Conservation (phyloP, 2,113 vertebrate species). For the Microtus ochrogaster region DNA sequence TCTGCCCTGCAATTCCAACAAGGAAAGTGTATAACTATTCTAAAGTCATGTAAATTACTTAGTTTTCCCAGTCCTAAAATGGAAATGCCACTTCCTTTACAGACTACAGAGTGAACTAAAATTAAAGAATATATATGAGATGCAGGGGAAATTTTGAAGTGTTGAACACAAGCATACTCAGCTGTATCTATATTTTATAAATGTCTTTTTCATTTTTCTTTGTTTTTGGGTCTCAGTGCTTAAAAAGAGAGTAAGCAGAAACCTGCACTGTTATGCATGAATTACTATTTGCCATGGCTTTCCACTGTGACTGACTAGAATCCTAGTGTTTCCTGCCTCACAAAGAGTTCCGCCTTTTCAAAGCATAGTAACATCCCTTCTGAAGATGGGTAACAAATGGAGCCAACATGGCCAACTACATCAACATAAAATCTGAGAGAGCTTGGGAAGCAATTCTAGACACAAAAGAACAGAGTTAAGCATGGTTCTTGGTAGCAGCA, state of each 20-base stretch:
- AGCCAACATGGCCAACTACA: no score
- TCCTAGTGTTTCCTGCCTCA: not conserved
- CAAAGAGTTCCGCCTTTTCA: not conserved
- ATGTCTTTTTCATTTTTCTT: not conserved
- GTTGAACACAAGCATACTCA: not conserved
- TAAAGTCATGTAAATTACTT: not conserved
- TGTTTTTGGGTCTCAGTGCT: not conserved
- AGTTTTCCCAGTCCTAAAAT: not conserved
- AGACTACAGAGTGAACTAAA: not conserved
- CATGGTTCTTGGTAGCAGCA: no score
- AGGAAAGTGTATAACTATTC: not conserved
- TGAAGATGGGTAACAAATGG: not conserved
- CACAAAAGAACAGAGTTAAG: no score
- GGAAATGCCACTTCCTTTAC: not conserved
- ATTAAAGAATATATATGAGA: not conserved
- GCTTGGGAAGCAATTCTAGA: no score
- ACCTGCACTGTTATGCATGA: no score
- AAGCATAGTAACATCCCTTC: constrained; percentile 7
- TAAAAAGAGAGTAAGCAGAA: not conserved
- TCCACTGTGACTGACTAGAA: not conserved
- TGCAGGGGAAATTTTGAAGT: not conserved
- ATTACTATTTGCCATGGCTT: not conserved
- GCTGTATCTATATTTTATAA: not conserved
- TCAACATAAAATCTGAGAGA: no score
- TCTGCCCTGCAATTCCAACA: not conserved